Conservation (phyloP, 1,140 invertebrate species). For the Mizuhopecten yessoensis region DNA sequence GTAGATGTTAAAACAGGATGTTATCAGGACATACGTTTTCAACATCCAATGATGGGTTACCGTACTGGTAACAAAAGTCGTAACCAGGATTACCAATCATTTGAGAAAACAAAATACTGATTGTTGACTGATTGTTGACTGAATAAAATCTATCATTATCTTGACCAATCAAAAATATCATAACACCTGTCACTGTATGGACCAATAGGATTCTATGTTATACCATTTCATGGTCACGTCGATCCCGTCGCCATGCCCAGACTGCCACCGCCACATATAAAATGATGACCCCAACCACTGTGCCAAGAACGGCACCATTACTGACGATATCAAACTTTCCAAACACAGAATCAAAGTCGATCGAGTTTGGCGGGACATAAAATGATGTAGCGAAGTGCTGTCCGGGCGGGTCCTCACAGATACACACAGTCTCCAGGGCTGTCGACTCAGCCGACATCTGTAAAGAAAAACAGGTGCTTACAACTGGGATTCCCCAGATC, state of each 20-base stretch:
- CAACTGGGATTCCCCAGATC: too few relatives aligned
- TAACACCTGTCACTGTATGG: too few relatives aligned
- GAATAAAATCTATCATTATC: too few relatives aligned
- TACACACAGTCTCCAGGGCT: conserved; percentile 47
- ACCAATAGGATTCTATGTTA: too few relatives aligned
- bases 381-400: conserved; percentile 71
- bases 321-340: conserved; percentile 67
- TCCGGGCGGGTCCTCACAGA: conserved; percentile 53
- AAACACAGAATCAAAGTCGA: conserved; percentile 84
- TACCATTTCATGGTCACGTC: conserved; percentile 77
- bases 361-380: conserved; percentile 83
- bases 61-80: too few relatives aligned
- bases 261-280: conserved; percentile 80
- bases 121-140: too few relatives aligned
- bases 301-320: conserved; percentile 71
- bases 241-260: conserved; percentile 82
- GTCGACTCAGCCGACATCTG: conserved; percentile 48
- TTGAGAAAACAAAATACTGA: too few relatives aligned
- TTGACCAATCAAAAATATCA: too few relatives aligned
- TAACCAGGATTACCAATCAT: too few relatives aligned
- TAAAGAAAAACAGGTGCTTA: conserved; percentile 16
- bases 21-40: too few relatives aligned
- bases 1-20: too few relatives aligned
- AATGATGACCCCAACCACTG: conserved; percentile 80
- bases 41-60: too few relatives aligned